phyloP scores from a whole-genome alignment of 2,888 invertebrate species.

The Drosophila setosimentum region DNA sequence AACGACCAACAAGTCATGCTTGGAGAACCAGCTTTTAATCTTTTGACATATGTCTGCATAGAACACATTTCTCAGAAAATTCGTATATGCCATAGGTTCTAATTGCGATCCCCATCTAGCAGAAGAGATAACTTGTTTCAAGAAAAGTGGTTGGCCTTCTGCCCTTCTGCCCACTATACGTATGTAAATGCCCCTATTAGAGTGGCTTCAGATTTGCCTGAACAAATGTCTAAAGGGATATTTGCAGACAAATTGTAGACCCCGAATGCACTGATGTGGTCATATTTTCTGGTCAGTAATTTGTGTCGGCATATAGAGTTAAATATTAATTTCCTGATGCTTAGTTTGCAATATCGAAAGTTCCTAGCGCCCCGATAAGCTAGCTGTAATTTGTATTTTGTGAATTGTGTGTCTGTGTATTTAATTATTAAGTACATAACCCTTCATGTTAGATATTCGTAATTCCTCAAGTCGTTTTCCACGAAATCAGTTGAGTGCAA shows the following conservation, averaged over 20 bases:
- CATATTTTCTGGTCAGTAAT: conserved; percentile 27
- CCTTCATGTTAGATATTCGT: background rate
- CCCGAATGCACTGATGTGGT: conserved; percentile 28
- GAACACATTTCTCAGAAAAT: background rate
- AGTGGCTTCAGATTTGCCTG: background rate
- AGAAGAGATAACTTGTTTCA: background rate
- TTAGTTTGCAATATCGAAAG: background rate
- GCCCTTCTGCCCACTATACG: background rate
- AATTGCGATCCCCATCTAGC: background rate
- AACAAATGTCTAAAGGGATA: background rate
- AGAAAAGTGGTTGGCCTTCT: background rate
- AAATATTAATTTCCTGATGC: conserved; percentile 15
- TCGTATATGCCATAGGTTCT: background rate
- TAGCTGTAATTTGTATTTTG: conserved; percentile 13
- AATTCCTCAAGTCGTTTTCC: conserved; percentile 3
- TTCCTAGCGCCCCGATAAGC: conserved; percentile 1
- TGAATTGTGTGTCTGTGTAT: conserved; percentile 4
- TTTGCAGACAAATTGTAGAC: background rate
- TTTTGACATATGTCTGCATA: background rate
- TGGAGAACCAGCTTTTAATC: background rate
- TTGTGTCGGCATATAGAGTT: background rate
- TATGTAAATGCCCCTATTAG: background rate
- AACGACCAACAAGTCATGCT: background rate
- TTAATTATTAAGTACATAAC: conserved; percentile 19
- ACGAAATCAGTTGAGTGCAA: conserved; percentile 16